Percentiles rank a stretch among this genome's conserved stretches.
Conservation (phyloP, 64 coral and sea anemone genomes). For the Astreopora myriophthalma region DNA sequence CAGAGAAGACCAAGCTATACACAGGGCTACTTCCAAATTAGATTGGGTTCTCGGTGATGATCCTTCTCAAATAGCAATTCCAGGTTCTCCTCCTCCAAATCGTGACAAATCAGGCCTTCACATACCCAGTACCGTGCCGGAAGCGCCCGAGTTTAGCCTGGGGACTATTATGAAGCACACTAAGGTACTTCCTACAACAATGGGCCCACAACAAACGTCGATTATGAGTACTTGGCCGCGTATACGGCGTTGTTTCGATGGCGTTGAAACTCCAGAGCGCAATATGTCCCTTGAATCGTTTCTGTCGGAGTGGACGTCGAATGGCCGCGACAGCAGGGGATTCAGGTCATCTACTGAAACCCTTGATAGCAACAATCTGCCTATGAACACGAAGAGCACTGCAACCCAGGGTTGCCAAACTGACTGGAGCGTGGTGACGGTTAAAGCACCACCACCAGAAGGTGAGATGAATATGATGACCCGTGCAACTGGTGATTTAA, state of each 20-base stretch:
- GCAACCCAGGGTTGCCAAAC: neutral
- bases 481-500: neutral
- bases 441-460: neutral
- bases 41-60: constrained; percentile 26
- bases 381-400: neutral
- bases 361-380: neutral
- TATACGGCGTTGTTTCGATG: neutral
- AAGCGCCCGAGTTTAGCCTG: neutral
- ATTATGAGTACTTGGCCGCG: neutral
- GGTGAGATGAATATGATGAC: neutral
- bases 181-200: neutral
- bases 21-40: neutral
- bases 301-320: neutral
- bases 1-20: neutral
- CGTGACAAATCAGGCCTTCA: neutral
- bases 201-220: neutral
- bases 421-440: neutral
- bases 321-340: neutral
- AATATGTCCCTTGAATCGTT: neutral
- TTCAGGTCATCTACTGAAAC: neutral
- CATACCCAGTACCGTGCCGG: neutral
- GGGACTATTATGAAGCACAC: neutral
- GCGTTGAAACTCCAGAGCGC: neutral
- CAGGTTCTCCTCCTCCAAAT: neutral
- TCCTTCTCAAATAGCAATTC: constrained; percentile 1